phyloP scores from a whole-genome alignment of 2,113 vertebrate species.

The Leptosomus discolor region DNA sequence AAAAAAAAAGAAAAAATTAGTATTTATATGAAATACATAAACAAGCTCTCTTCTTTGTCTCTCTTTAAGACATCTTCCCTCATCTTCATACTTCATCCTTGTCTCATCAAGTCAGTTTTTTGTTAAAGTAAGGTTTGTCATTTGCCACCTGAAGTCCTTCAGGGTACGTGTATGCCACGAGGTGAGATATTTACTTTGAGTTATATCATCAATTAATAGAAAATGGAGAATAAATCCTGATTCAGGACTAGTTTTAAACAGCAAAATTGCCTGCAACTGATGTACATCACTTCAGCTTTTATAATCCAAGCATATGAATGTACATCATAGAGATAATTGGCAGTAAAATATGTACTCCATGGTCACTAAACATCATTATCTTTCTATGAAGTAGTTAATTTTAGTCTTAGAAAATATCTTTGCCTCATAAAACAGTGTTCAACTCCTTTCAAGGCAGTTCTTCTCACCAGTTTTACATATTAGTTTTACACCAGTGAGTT shows the following conservation, averaged over 20 bases:
- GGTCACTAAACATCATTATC: neutral
- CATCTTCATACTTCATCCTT: neutral
- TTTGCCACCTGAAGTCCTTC: neutral
- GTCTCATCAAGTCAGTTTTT: constrained; percentile 17
- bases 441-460: neutral
- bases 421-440: neutral
- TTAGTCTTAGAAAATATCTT: neutral
- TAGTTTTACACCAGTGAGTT: neutral
- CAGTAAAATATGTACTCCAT: neutral
- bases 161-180: neutral
- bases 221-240: constrained; percentile 41
- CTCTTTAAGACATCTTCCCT: neutral
- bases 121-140: constrained; percentile 46
- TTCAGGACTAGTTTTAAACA: constrained; percentile 6
- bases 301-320: neutral
- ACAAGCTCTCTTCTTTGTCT: neutral
- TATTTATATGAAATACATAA: neutral
- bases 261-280: neutral
- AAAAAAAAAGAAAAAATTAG: neutral
- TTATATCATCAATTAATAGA: constrained; percentile 32
- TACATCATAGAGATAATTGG: neutral
- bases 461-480: neutral
- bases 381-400: neutral
- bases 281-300: neutral
- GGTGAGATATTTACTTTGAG: constrained; percentile 19